Conservation (phyloP, 1,140 invertebrate species). For the Drepana arcuata region DNA sequence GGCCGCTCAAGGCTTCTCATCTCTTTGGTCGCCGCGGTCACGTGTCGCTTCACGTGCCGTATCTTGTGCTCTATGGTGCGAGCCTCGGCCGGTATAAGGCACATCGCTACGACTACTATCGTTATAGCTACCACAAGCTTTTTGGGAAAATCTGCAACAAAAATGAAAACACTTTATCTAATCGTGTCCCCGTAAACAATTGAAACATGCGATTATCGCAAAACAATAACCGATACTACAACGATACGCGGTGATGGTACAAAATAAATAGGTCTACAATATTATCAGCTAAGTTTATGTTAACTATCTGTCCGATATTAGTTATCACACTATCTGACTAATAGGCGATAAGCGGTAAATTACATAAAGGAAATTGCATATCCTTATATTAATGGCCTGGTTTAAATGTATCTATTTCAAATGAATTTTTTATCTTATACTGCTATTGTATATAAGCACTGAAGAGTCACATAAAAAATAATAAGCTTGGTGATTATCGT, state of each 20-base stretch:
- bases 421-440: too few relatives aligned
- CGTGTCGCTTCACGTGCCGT: constrained; percentile 15
- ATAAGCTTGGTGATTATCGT: constrained; percentile 50
- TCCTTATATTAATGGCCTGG: too few relatives aligned
- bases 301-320: constrained; percentile 3
- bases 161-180: constrained; percentile 6
- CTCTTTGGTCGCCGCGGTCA: constrained; percentile 18
- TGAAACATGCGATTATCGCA: too few relatives aligned
- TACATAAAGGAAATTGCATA: too few relatives aligned
- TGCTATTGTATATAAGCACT: too few relatives aligned
- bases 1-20: constrained; percentile 2
- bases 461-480: constrained; percentile 58
- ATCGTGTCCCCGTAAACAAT: too few relatives aligned
- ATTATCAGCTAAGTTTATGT: too few relatives aligned
- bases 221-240: too few relatives aligned
- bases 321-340: not conserved
- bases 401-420: too few relatives aligned
- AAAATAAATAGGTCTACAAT: too few relatives aligned
- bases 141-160: constrained; percentile 66
- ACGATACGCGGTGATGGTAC: too few relatives aligned
- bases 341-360: constrained; percentile 4
- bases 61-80: constrained; percentile 25
- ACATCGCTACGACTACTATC: constrained; percentile 51
- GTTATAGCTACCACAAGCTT: constrained; percentile 63
- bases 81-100: constrained; percentile 38